Evolutionary conservation across 2,113 vertebrate species (phyloP).

Genomic region (Corythoichthys haematopterus): DNA sequence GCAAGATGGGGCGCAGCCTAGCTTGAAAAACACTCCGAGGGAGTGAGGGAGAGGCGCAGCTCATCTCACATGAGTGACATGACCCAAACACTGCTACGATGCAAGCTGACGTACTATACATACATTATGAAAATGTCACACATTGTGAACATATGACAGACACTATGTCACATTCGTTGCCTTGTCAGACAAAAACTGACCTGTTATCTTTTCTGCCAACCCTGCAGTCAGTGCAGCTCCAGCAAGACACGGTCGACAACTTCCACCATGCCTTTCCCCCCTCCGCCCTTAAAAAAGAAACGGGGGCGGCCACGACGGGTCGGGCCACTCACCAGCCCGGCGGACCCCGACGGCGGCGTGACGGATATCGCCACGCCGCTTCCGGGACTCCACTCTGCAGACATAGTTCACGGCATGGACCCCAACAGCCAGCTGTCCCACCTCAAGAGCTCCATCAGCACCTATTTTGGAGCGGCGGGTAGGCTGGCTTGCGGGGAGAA

Average conservation of each 20-base stretch:
- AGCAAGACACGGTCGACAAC: constrained; percentile 81
- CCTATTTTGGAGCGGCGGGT: constrained; percentile 94
- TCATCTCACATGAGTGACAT: too few species aligned
- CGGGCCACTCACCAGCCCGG: constrained; percentile 76
- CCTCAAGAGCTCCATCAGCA: constrained; percentile 96
- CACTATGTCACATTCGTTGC: too few species aligned
- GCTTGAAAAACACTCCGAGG: too few species aligned
- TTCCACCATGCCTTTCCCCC: constrained; percentile 80
- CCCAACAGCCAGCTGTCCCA: constrained; percentile 90
- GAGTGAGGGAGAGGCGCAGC: too few species aligned
- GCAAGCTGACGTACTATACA: too few species aligned
- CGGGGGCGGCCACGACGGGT: constrained; percentile 87
- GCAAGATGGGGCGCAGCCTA: too few species aligned
- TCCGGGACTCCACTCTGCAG: constrained; percentile 81
- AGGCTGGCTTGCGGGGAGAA: constrained; percentile 97
- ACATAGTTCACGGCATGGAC: constrained; percentile 92
- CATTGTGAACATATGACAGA: too few species aligned
- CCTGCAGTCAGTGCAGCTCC: constrained; percentile 75
- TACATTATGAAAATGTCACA: too few species aligned
- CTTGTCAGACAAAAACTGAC: too few species aligned
- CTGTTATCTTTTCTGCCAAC: background rate
- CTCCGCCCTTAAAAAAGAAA: constrained; percentile 81
- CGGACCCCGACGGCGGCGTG: constrained; percentile 72
- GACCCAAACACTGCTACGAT: too few species aligned
- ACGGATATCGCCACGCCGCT: constrained; percentile 77